Evolutionary conservation across 92 coral and sea anemone species (phyloP), one percentile per base, ranked within the genome.

Genomic region (Heteractis magnifica): DNA sequence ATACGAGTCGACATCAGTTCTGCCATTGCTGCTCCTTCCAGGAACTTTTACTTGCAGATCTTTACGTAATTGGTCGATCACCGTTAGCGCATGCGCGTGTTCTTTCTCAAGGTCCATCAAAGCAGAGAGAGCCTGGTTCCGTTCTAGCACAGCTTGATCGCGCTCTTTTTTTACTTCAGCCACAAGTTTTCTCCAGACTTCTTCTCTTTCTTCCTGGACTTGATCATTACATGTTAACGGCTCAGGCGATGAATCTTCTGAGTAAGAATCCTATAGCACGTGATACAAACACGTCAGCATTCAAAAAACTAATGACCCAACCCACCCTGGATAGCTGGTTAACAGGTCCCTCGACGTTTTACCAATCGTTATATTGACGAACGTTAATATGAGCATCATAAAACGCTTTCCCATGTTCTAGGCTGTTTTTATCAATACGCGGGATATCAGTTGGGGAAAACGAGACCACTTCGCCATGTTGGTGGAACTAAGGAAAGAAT

Each of bases 51-150:
- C 50, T 1, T 81, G 77, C 10, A 65, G 64, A n/a, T 84, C 87
- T 60, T 65, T 84, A 6, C 76, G 59, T 41, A 90, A 84, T 44
- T 77, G 88, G 49, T 93, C 92, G 56, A 93, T 85, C 51, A 85
- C 21, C 44, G 82, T 68, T 7, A 89, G 51, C 10, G 97, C 94
- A 70, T 91, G 88, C 3, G 90, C 71, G 64, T 91, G 92, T 18
- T 93, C 91, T 65, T 90, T 92, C 80, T 95, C 98, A 55, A 95
- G 86, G 60, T 95, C 98, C 98, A 95, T 92, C 6, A 95, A 82
- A 21, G 93, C 92, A 62, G 92, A 80, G 60, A 95, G 79, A 49
- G 98, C 98, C 87, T 94, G 95, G 84, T 95, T 93, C 16, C 98
- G 86, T 62, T 95, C 98, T 49, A 83, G 62, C 50, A 95, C 87